Base-by-base conservation (phyloP, 2,888 invertebrate genomes). In the Orchestes rusci region DNA sequence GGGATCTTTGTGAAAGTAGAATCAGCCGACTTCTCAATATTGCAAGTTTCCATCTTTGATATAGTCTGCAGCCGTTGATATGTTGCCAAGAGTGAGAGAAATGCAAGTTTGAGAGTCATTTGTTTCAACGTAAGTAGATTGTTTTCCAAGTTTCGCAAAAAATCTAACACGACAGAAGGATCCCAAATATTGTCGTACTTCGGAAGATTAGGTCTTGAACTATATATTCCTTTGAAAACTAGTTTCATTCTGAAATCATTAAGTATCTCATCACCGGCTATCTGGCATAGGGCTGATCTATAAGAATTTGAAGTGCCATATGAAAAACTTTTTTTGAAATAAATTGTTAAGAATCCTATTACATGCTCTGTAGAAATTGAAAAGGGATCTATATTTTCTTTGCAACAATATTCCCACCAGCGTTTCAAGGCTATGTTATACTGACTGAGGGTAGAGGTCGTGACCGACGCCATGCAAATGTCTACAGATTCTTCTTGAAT, bases 141-240 rank as follows among this genome's bases (percentile, higher is more conserved):
- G 18, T 16, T 36, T 5, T 15, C 10, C 8, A 8, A n/a, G 5
- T 35, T 28, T 39, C 30, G 4, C 4, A 44, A 5, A 17, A 13
- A 43, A 3, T 17, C n/a, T 16, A 44, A 18, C n/a, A 44, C 39
- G 5, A 32, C 27, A n/a, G 20, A 31, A 2, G 44, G 39, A 13
- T 44, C 39, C 44, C 44, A 44, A 19, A 19, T 39, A 8, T 12
- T 32, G 12, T 39, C 27, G 18, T 44, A 44, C 12, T 39, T 44
- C 3, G 44, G 44, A 3, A 12, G 19, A 8, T 13, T 29, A 13
- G 16, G 42, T 35, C 51, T 27, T 29, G 42, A 18, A 10, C 28
- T 8, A 31, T 31, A 48, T 3, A 48, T 16, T 32, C 44, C 48
- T 32, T 41, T 44, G 41, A 48, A 48, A 36, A 45, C 41, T 8